Evolutionary conservation across 2,888 invertebrate species (phyloP).

Genomic region (Oscheius sp.): DNA sequence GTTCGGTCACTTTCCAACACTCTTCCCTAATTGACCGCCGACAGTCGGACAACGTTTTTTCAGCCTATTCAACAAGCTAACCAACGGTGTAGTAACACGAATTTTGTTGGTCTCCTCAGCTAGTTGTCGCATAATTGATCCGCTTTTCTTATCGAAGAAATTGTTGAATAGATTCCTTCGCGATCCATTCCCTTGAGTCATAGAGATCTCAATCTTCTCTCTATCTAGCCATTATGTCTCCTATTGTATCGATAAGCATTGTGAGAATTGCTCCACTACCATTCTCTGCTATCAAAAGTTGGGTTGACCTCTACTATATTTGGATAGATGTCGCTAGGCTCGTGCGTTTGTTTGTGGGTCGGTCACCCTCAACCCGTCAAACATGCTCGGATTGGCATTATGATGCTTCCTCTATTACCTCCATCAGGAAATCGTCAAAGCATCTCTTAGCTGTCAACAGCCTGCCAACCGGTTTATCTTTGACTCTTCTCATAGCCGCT

Average conservation of each 20-base stretch:
- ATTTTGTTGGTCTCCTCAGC: slow-evolving; percentile 6
- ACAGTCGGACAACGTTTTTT: slow-evolving; percentile 24
- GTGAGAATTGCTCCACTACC: background rate
- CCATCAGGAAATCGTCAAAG: slow-evolving; percentile 13
- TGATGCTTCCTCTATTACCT: slow-evolving; percentile 28
- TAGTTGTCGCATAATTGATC: too few relatives aligned
- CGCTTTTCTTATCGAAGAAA: too few relatives aligned
- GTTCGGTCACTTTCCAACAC: slow-evolving; percentile 21
- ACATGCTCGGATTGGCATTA: slow-evolving; percentile 30
- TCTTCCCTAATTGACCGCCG: slow-evolving; percentile 27
- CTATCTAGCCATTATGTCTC: too few relatives aligned
- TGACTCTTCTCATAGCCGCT: background rate
- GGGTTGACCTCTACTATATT: slow-evolving; percentile 26
- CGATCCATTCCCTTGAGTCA: slow-evolving; percentile 7
- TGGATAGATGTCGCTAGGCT: slow-evolving; percentile 29
- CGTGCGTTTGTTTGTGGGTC: slow-evolving; percentile 30
- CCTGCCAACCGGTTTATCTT: slow-evolving; percentile 15
- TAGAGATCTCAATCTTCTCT: slow-evolving; percentile 15
- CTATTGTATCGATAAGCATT: too few relatives aligned
- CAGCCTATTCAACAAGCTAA: slow-evolving; percentile 5
- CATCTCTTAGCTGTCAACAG: slow-evolving; percentile 22
- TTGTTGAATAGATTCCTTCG: too few relatives aligned
- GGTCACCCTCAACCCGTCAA: slow-evolving; percentile 28
- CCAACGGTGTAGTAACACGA: too few relatives aligned
- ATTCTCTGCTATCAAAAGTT: background rate